A percentile compares a stretch with the other conserved stretches of the same genome.
These are phyloP conservation scores for Prionailurus viverrinus DNA, from an alignment of 2,113 vertebrate genomes.

Conservation along the genomic window DNA sequence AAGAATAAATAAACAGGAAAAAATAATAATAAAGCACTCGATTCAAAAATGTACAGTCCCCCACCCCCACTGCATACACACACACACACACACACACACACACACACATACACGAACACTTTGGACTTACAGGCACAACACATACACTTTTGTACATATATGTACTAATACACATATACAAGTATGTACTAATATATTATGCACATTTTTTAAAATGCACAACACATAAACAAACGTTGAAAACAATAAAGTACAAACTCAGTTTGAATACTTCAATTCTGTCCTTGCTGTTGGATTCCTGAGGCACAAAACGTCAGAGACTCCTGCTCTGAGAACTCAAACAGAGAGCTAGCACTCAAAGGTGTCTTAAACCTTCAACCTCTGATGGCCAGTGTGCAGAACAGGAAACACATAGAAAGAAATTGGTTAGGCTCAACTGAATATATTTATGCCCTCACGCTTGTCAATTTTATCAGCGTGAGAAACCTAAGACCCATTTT, in stretches of 20 bases:
- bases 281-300: neutral
- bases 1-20: too few relatives aligned
- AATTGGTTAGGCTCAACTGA: neutral
- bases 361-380: neutral
- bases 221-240: neutral
- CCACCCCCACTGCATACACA: too few relatives aligned
- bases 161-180: too few relatives aligned
- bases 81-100: neutral
- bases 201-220: neutral
- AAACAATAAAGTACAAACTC: neutral
- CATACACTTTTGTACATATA: neutral
- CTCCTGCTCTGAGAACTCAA: too few relatives aligned
- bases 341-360: neutral
- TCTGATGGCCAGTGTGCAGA: fast-evolving
- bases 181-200: neutral
- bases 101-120: too few relatives aligned
- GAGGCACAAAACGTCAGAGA: neutral
- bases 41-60: neutral
- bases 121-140: neutral
- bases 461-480: neutral
- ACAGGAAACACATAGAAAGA: fast-evolving
- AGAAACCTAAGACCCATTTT: neutral
- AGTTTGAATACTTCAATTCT: neutral
- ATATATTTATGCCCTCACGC: neutral
- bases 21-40: neutral